Conservation (phyloP, 2,888 invertebrate genomes). For the Drosophila trichaetosa region DNA sequence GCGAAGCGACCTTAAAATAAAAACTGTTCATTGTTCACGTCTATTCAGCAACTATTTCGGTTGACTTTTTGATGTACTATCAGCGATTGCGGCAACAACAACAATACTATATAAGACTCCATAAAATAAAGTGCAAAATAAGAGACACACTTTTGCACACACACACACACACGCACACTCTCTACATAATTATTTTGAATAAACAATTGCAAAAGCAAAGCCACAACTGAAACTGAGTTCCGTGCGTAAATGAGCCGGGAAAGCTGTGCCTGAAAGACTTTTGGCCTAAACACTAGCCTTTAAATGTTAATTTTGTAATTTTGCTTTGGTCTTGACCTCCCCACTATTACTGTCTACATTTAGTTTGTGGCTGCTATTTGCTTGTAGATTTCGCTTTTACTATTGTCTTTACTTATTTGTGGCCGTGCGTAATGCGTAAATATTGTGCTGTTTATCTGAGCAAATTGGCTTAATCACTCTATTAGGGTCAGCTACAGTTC, state of each 20-base stretch:
- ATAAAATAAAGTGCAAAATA: slow-evolving; percentile 34
- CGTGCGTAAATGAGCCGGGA: slow-evolving; percentile 2
- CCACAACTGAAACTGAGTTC: slow-evolving; percentile 8
- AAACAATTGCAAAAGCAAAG: slow-evolving; percentile 20
- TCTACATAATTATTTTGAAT: slow-evolving; percentile 10
- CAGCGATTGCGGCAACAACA: slow-evolving; percentile 26
- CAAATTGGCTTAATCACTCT: slow-evolving; percentile 3
- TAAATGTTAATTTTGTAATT: slow-evolving; percentile 31
- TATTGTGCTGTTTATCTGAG: slow-evolving; percentile 20
- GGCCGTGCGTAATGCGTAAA: slow-evolving; percentile 17
- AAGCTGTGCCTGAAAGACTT: slow-evolving; percentile 1
- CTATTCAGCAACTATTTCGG: slow-evolving; percentile 36
- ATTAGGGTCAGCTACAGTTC: neutral
- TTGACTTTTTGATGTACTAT: slow-evolving; percentile 35
- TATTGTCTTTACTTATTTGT: slow-evolving; percentile 19
- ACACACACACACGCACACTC: neutral
- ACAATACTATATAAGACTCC: slow-evolving; percentile 7
- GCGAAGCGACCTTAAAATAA: slow-evolving; percentile 63
- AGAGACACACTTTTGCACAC: slow-evolving; percentile 11
- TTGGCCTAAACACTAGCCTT: slow-evolving; percentile 22
- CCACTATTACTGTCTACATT: neutral
- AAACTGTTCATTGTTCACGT: slow-evolving; percentile 47
- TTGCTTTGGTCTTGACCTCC: slow-evolving; percentile 20
- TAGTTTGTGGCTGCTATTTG: neutral
- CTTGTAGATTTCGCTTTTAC: slow-evolving; percentile 20